Evolutionary conservation across 2,797 vertebrate genomes (phyloP).

Genomic region (Pitangus sulphuratus): DNA sequence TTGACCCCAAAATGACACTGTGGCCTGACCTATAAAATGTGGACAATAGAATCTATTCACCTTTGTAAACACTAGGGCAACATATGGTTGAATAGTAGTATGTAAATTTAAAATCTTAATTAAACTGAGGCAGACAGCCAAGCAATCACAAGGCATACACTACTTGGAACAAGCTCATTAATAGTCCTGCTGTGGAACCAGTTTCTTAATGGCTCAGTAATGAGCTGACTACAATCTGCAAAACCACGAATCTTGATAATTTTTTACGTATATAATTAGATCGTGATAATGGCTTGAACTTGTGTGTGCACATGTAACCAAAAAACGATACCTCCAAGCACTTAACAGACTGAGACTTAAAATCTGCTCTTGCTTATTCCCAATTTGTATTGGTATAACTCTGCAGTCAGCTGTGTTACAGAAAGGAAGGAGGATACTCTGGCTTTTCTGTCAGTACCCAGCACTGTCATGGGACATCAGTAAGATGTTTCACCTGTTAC

Average conservation of each 20-base stretch:
- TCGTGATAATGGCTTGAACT: not conserved
- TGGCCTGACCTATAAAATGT: constrained; percentile 5
- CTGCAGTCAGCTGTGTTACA: not conserved
- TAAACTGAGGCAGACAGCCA: not conserved
- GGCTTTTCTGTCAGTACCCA: not conserved
- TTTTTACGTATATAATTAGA: not conserved
- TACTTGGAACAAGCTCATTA: not conserved
- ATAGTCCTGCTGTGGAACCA: not conserved
- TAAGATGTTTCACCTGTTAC: not conserved
- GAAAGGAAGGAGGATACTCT: not conserved
- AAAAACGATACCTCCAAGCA: not conserved
- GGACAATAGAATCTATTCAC: not conserved
- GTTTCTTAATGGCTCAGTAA: constrained; percentile 4
- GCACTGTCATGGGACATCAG: not conserved
- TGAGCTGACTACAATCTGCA: not conserved
- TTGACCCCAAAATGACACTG: not conserved
- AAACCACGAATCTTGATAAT: not conserved
- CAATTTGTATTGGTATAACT: not conserved
- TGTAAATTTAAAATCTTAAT: constrained; percentile 20
- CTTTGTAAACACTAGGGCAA: constrained; percentile 1
- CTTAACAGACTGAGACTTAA: not conserved
- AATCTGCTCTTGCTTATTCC: not conserved
- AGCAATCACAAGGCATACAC: not conserved
- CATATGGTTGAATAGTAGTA: not conserved
- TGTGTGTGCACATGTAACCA: not conserved